Evolutionary conservation across 92 coral and sea anemone genomes (phyloP), one percentile per base, ranked within the genome.

Genomic region (Scolanthus callimorphus): DNA sequence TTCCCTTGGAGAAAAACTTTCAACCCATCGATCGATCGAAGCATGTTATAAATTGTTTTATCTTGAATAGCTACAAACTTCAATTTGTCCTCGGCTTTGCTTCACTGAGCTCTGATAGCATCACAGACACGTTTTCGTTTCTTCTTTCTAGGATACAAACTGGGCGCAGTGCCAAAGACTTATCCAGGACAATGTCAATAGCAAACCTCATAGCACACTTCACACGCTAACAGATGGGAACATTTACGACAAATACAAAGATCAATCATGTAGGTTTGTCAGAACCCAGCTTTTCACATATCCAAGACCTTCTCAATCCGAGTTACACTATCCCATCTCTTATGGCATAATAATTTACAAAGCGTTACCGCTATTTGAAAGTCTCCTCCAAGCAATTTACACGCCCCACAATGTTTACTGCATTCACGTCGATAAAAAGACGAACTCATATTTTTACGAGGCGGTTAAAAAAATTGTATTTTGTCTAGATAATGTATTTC

Each of bases 361-460:
- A 66, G 72, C 74, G 23, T 59, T 73, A 2, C 69, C 66, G n/a
- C 69, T 79, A 68, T 60, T 85, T 21, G 92, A 74, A 29, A 61
- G 79, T 38, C 70, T 74, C 0, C 74, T 85, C n/a, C 79, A 64
- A 17, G 57, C 62, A 17, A 69, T 85, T 50, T 80, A 85, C 46
- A 68, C 72, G 74, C 92, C 88, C 0, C 92, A 85, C 17, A 85
- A 85, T 30, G 28, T 68, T 26, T 74, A 85, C 56, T 80, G 92
- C 47, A 70, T 85, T 3, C 83, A 80, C 60, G 68, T 85, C 11
- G 92, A 85, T 25, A 46, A 49, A 25, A 74, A 77, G 4, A 60
- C 92, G 23, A 61, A 79, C 13, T 2, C 3, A 1, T 37, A 30
- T 1, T 71, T 68, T 60, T 65, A 62, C 11, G 60, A 37, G 30